phyloP scores from a whole-genome alignment of 2,888 invertebrate genomes.

The Amblyjoppa proteus region DNA sequence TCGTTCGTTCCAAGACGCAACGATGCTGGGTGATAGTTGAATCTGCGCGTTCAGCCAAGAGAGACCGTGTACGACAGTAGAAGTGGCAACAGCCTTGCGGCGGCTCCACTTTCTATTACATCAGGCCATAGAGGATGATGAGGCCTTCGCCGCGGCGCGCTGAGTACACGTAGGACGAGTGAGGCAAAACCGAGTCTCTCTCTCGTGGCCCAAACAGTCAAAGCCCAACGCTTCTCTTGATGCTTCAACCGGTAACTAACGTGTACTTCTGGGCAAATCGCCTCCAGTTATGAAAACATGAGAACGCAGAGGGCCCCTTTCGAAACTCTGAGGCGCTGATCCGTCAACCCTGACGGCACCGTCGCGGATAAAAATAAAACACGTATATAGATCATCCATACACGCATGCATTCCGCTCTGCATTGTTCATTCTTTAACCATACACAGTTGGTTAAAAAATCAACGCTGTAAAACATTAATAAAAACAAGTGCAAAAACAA shows the following conservation, averaged over 20 bases:
- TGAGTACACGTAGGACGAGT: conserved; percentile 8
- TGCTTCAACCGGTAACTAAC: not conserved
- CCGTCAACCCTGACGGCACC: conserved; percentile 4
- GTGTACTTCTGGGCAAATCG: conserved; percentile 29
- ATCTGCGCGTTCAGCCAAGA: conserved; percentile 18
- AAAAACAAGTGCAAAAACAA: too few relatives aligned
- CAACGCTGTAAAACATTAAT: not conserved
- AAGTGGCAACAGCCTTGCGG: conserved; percentile 77
- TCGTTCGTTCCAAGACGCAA: not conserved
- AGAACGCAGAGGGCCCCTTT: conserved; percentile 52
- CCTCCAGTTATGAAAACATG: conserved; percentile 62
- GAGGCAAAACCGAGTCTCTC: not conserved
- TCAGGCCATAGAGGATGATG: conserved; percentile 72
- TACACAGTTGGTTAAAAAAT: not conserved
- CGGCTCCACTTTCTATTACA: conserved; percentile 80
- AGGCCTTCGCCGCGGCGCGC: conserved; percentile 72
- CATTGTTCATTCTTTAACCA: not conserved
- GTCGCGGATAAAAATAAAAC: not conserved
- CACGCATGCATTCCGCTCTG: not conserved
- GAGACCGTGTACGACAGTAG: conserved; percentile 60
- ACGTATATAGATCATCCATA: not conserved
- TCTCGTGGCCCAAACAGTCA: conserved; percentile 23
- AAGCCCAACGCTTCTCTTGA: not conserved
- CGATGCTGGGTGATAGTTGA: conserved; percentile 20
- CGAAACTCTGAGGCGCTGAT: conserved; percentile 53